Base-by-base conservation (phyloP, 1,140 invertebrate genomes). In the Drosophila sp. region DNA sequence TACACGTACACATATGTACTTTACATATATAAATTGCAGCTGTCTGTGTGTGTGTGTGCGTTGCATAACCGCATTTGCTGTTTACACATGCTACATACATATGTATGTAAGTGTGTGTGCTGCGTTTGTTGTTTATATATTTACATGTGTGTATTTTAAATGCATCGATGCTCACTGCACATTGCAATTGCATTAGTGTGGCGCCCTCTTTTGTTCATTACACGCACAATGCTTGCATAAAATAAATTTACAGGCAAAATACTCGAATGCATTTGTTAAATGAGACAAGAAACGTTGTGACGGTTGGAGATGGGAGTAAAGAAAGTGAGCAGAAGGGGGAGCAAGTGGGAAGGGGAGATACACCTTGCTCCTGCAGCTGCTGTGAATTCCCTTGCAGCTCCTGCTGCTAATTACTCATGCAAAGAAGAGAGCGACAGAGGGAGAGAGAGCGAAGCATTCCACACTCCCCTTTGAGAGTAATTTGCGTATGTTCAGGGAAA, bases 121-220 rank as follows among this genome's bases (percentile, higher is more conserved):
- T 21, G 21, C 21, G 1, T 21, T 2, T 21, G 21, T 21, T 51
- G 48, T 51, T 29, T 50, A 13, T 53, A 29, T 59, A 21, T 46
- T 9, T 46, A 41, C 29, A 27, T 61, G 54, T 46, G 7, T 53
- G 43, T 45, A 80, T 80, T 46, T 78, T 61, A 64, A 78, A 63
- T 76, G 80, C 63, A 86, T 87, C 70, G 64, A 79, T 75, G 81
- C 46, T 65, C 78, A 78, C 69, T 81, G 67, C 69, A 71, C 65
- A 78, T 75, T 83, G 80, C 72, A 84, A 84, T 84, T 84, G 80
- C 73, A 84, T 84, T 84, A 84, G 82, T 87, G 65, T 66, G 66
- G 36, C 57, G 53, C 38, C 82, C 81, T 80, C 81, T 80, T 86
- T 86, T 87, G 82, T 86, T 86, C 82, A 81, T 87, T 81, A 87